Base-by-base conservation (phyloP, 2,888 invertebrate genomes). In the Nebria salina region DNA sequence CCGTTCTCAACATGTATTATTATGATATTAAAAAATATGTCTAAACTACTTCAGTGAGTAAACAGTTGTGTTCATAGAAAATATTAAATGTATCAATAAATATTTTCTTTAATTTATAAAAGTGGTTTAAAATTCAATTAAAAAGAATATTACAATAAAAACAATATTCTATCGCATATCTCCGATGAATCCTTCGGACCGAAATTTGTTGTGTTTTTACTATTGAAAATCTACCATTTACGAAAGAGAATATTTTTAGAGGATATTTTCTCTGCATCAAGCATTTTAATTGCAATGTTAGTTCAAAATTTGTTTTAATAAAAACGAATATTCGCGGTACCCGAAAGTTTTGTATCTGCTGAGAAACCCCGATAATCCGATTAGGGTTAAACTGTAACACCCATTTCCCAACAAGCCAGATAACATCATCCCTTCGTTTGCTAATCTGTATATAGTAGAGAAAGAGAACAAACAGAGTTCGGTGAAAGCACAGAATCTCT, bases 321-420 rank as follows among this genome's bases (percentile, higher is more conserved):
- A 54, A 54, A 11, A 13, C 8, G 8, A 13, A 11, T 13, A 43
- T 54, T 54, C 7, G 1, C n/a, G 68, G 81, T 76, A 78, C 76
- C 82, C 76, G 81, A 82, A 73, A 25, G 72, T 70, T 82, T 82
- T 64, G 77, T 76, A 83, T 80, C 82, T 81, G 68, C 81, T 82
- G 75, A 82, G 68, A 77, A 78, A 74, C 83, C 70, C 13, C 83
- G 82, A 83, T 83, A 85, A 85, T 83, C 83, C 83, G 83, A 84
- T 84, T 84, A 84, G 83, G 83, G 83, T 84, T 83, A 83, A 84
- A 83, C 83, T 82, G 82, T 77, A 82, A 81, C 83, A 82, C 83
- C 72, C 77, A 74, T 76, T 76, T 76, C 54, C 77, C 72, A n/a
- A 42, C 41, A 73, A 72, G 54, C 54, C 4, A 8, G 54, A 54